These are phyloP conservation scores for Phenganax stokvisi DNA, from an alignment of 92 coral and sea anemone species.

Conservation along the genomic window DNA sequence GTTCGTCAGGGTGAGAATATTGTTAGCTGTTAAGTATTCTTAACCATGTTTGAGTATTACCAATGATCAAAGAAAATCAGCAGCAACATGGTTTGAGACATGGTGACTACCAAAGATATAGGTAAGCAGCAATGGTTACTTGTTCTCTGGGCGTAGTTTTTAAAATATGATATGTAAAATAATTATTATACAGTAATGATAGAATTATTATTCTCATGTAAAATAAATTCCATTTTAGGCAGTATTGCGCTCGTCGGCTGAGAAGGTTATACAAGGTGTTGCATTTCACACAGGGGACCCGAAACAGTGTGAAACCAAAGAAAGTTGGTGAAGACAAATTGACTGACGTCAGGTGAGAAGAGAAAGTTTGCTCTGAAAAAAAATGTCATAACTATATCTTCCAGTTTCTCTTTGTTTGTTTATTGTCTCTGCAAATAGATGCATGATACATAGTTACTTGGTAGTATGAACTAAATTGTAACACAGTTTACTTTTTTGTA, in stretches of 20 bases:
- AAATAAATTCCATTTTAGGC: constrained; percentile 47
- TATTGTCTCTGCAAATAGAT: no score
- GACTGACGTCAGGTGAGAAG: constrained; percentile 86
- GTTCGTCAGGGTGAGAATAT: background rate
- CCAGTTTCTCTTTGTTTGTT: background rate
- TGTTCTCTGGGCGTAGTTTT: no score
- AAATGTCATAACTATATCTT: background rate
- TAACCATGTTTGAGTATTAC: constrained; percentile 57
- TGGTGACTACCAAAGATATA: constrained; percentile 95
- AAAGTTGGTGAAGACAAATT: constrained; percentile 71
- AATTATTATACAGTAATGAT: background rate
- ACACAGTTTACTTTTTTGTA: no score
- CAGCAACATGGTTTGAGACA: constrained; percentile 90
- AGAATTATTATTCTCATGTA: background rate
- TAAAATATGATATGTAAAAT: background rate
- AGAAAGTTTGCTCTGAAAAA: background rate
- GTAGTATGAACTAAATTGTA: no score
- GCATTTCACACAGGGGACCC: constrained; percentile 90
- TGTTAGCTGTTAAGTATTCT: background rate
- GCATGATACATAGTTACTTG: no score
- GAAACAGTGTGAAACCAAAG: constrained; percentile 78
- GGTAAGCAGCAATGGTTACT: constrained; percentile 45
- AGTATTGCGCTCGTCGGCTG: constrained; percentile 86
- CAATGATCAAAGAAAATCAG: constrained; percentile 80
- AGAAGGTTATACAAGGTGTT: constrained; percentile 88